Base-by-base conservation (phyloP, 1,140 invertebrate species). In the Micrasema minimum region DNA sequence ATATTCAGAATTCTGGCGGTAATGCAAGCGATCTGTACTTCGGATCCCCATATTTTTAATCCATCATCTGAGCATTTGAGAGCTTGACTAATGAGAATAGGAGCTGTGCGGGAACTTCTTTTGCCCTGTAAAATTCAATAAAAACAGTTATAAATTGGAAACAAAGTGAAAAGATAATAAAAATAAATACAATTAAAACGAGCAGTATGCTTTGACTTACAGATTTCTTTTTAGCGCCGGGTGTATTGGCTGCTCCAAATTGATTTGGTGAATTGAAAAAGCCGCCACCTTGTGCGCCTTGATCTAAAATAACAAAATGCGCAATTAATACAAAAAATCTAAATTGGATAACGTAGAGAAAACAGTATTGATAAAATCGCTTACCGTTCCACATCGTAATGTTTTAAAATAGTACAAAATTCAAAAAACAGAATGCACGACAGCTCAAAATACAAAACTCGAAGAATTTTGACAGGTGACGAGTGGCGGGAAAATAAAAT, bases 11-110 rank as follows among this genome's bases (percentile, higher is more conserved):
- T 79, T 57, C 88, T 79, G 7, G 88, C 89, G 37, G 90, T 85
- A 68, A 91, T 77, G 20, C 79, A 83, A 0, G 88, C 80, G 66
- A 88, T 85, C 77, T 85, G 84, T 66, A 82, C 81, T 66, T 83
- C 81, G 57, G 83, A 82, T 35, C 85, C 84, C 81, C 84, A 87
- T 62, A 87, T 79, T 77, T 82, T 87, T 12, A 89, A 78, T 37
- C 85, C 85, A 66, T 90, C 88, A 69, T 86, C 86, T 11, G 81
- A 77, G 77, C 80, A 79, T 31, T 87, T 83, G 57, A 85, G 73
- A 23, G 89, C 83, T 78, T 89, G 87, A 59, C 79, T 84, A 66
- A 89, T 85, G n/a, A 87, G 85, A 51, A 89, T 85, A 3, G 88
- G 88, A 6, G 88, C 83, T 31, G 82, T 84, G 31, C 82, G 78